Evolutionary conservation across 2,888 invertebrate genomes (phyloP).

Genomic region (Tolmerus cingulatus): DNA sequence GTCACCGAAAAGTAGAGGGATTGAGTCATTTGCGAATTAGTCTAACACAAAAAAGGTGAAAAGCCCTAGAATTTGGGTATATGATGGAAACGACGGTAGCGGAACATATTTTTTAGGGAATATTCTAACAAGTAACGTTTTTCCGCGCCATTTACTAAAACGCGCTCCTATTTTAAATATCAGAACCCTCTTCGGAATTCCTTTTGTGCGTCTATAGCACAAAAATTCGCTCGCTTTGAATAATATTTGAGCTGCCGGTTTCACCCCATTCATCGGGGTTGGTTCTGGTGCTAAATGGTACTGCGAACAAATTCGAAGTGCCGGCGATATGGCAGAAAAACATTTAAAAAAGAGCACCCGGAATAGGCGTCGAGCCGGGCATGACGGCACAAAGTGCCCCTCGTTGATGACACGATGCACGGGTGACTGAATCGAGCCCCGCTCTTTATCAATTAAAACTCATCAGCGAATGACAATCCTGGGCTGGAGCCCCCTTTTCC

Average conservation of each 20-base stretch:
- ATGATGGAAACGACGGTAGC: background rate
- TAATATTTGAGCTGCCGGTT: background rate
- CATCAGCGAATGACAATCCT: conserved; percentile 17
- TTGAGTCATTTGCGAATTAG: background rate
- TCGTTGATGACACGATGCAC: background rate
- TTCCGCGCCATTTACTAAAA: background rate
- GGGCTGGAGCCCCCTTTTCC: background rate
- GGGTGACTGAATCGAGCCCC: background rate
- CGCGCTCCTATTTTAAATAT: background rate
- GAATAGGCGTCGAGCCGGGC: background rate
- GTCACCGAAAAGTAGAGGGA: background rate
- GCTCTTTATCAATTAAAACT: conserved; percentile 31
- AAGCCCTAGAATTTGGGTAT: background rate
- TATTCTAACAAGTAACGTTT: background rate
- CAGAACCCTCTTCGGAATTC: background rate
- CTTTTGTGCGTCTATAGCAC: background rate
- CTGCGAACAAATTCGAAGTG: background rate
- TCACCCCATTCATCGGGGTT: background rate
- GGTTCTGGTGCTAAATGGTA: background rate
- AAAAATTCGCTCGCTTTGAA: background rate
- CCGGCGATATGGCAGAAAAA: background rate
- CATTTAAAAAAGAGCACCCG: background rate
- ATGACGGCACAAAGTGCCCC: background rate
- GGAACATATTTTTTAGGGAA: background rate
- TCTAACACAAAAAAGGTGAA: background rate